Evolutionary conservation across 2,113 vertebrate genomes (phyloP), one percentile per base, ranked within the genome.

Genomic region (Apteryx mantelli): DNA sequence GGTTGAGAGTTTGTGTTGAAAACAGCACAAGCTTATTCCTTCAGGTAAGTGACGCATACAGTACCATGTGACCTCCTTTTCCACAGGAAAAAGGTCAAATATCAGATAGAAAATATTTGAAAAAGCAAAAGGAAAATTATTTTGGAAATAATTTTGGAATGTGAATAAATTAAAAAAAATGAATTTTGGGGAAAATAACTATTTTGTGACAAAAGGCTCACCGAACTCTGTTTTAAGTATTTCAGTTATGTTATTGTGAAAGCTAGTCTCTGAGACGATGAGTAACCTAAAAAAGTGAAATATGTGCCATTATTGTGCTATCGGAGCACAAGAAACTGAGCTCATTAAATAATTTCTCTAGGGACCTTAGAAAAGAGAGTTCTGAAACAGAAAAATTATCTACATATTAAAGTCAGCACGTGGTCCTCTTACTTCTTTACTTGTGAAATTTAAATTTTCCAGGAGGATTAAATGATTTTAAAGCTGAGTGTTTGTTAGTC

Each of bases 391-490:
- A 77, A 97, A 88, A 91, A 74, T 53, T 84, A 42, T 65, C 81
- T 96, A 28, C n/a, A 11, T 77, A 50, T 38, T 69, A 36, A 78
- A 94, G 48, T 92, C 65, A 97, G 87, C 79, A 91, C 5, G 63
- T 46, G 92, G 53, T 85, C 83, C 80, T 24, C 20, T 95, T 87
- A 77, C 28, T 91, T 94, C 38, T 91, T 89, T 95, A 34, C 38
- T 28, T 65, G 84, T 53, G 8, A 38, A 61, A 88, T 82, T 63
- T 93, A 68, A 85, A 94, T 85, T 96, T 95, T 97, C 78, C 82
- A 71, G 14, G 18, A 84, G 61, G 82, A 94, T 97, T 95, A 91
- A 88, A 58, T 75, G 91, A 81, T 80, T 94, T 24, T 92, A 97
- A 66, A 93, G 50, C 11, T 93, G 46, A 69, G 74, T 86, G 82